Percentiles rank a stretch among this genome's conserved stretches.
These are phyloP conservation scores for Hypomesus transpacificus DNA, from an alignment of 2,113 vertebrate genomes.

Conservation along the genomic window DNA sequence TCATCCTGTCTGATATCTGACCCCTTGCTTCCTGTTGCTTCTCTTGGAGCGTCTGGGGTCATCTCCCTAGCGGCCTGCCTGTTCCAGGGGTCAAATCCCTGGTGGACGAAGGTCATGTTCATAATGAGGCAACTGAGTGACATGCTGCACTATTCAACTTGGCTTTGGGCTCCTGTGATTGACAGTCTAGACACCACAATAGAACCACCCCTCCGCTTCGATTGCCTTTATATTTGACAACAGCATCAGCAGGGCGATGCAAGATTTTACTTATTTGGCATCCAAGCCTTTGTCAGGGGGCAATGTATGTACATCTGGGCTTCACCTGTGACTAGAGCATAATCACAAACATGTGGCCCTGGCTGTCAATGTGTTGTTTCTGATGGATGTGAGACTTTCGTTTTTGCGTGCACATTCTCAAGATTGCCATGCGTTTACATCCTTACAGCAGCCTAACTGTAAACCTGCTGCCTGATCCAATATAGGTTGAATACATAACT, in stretches of 20 bases:
- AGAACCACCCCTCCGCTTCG: not conserved
- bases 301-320: constrained; percentile 16
- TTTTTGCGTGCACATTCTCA: not conserved
- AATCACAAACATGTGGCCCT: not conserved
- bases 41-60: constrained; percentile 22
- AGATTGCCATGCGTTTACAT: not conserved
- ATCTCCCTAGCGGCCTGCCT: constrained; percentile 2
- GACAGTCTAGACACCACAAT: constrained; percentile 25
- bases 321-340: constrained; percentile 20
- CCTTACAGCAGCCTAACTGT: not conserved
- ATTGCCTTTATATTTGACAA: too few relatives aligned
- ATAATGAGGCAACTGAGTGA: constrained; percentile 23
- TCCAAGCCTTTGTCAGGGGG: not conserved
- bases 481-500: not conserved
- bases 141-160: not conserved
- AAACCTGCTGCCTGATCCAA: not conserved
- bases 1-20: constrained; percentile 4
- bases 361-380: not conserved
- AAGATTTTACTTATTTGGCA: not conserved
- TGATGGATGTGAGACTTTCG: too few relatives aligned
- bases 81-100: not conserved
- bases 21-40: constrained; percentile 15
- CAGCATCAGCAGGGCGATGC: too few relatives aligned
- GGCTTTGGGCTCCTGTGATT: constrained; percentile 16
- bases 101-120: not conserved